Evolutionary conservation across 2,888 invertebrate genomes (phyloP), one percentile per base, ranked within the genome.

Genomic region (Tanypteryx hageni): DNA sequence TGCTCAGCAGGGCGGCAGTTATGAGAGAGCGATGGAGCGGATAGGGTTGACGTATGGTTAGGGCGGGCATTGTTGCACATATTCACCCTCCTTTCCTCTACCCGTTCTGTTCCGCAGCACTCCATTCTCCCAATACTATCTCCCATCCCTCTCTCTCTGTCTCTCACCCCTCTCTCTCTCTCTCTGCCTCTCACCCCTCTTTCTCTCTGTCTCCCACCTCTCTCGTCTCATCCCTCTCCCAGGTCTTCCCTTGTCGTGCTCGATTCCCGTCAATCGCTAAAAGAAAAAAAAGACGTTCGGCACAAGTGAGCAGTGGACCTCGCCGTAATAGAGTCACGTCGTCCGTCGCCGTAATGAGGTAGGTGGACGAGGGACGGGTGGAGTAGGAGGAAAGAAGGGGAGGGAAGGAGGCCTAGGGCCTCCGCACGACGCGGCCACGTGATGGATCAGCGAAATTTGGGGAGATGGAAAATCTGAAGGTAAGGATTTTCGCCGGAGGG

Each of bases 201-300:
- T 11, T 16, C 27, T 44, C 76, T 18, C 27, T 76, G 5, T 22
- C 76, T 76, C 9, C 22, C 22, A 18, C 76, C 22, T 76, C 76
- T 22, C 1, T 27, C 76, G 27, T 22, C 76, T 76, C 76, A 76
- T 18, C 76, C 44, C 44, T 44, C 44, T 44, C 44, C 76, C 27
- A 76, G 76, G 27, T 11, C 76, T 27, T 9, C 22, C 22, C 22
- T 27, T 76, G 27, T 76, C 76, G 22, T 27, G 76, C 76, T 76
- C 27, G 76, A 76, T 76, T 76, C 27, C 76, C 27, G 76, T 76
- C 76, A 27, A 76, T 76, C 76, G 76, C 76, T 76, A 27, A 27
- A 11, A 76, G 68, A 76, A n/a, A 22, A n/a, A 22, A 68, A 22
- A 18, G 68, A 68, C n/a, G 14, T 10, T 10, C 22, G 68, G 68